Evolutionary conservation across 1,140 invertebrate species (phyloP).

Genomic region (Rhagoletis pomonella): DNA sequence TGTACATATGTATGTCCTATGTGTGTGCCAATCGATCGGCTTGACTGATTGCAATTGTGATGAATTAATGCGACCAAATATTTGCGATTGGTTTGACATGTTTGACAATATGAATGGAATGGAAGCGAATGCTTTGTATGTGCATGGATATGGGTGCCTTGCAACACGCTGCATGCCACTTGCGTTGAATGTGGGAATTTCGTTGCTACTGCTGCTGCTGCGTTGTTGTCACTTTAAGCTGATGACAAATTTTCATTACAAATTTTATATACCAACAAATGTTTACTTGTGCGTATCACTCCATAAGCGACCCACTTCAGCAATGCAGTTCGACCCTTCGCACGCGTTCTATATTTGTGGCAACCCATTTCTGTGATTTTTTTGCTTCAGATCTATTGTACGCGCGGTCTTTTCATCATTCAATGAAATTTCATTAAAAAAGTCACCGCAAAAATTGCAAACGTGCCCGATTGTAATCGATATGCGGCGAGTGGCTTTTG

Average conservation of each 20-base stretch:
- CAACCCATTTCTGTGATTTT: constrained; percentile 3
- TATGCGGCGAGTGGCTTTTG: constrained; percentile 1
- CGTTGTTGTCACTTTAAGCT: constrained; percentile 64
- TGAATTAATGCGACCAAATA: constrained; percentile 72
- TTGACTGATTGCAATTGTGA: constrained; percentile 61
- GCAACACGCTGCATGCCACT: constrained; percentile 8
- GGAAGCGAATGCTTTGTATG: neutral
- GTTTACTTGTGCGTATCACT: neutral
- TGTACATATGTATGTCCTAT: neutral
- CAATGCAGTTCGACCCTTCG: neutral
- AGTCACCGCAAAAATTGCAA: constrained; percentile 51
- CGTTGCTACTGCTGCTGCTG: neutral
- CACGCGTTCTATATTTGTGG: constrained; percentile 32
- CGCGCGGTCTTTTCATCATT: neutral
- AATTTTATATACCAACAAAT: neutral
- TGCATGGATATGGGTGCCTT: neutral
- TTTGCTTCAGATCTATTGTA: neutral
- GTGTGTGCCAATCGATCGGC: constrained; percentile 43
- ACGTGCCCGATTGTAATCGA: constrained; percentile 34
- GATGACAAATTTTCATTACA: constrained; percentile 64
- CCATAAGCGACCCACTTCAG: constrained; percentile 1
- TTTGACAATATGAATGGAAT: constrained; percentile 68
- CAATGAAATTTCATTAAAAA: constrained; percentile 51
- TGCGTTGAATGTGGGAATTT: neutral
- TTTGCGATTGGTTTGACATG: constrained; percentile 72